Conservation (phyloP, 2,113 vertebrate species). For the Nettapus auritus region DNA sequence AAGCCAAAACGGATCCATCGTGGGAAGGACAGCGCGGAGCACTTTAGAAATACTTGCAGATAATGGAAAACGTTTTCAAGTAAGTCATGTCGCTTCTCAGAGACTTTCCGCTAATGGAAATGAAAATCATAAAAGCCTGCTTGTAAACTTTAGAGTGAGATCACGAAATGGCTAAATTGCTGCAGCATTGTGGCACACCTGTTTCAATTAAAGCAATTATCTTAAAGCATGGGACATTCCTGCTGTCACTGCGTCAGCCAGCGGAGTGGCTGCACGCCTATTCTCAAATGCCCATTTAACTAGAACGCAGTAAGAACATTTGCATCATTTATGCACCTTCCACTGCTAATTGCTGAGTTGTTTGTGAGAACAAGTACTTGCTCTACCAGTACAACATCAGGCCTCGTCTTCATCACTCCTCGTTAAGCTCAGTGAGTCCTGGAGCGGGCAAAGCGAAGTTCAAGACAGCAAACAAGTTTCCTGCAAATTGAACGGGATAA, state of each 20-base stretch:
- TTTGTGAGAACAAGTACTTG: neutral
- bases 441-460: neutral
- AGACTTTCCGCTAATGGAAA: conserved; percentile 39
- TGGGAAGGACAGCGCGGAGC: neutral
- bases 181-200: neutral
- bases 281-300: neutral
- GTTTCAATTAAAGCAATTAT: conserved; percentile 48
- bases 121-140: conserved; percentile 34
- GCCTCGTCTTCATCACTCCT: neutral
- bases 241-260: neutral
- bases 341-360: neutral
- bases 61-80: conserved; percentile 57
- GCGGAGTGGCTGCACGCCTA: neutral
- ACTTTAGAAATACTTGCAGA: conserved; percentile 50
- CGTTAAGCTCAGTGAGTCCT: neutral
- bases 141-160: conserved; percentile 11
- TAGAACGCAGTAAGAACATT: neutral
- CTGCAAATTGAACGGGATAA: neutral
- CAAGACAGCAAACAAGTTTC: neutral
- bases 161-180: neutral
- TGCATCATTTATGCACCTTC: neutral
- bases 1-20: conserved; percentile 13
- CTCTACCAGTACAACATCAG: neutral
- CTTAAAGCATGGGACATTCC: neutral
- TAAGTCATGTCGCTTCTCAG: conserved; percentile 15